These are phyloP conservation scores for Laticauda laticaudata DNA, from an alignment of 2,113 vertebrate species.

Conservation along the genomic window DNA sequence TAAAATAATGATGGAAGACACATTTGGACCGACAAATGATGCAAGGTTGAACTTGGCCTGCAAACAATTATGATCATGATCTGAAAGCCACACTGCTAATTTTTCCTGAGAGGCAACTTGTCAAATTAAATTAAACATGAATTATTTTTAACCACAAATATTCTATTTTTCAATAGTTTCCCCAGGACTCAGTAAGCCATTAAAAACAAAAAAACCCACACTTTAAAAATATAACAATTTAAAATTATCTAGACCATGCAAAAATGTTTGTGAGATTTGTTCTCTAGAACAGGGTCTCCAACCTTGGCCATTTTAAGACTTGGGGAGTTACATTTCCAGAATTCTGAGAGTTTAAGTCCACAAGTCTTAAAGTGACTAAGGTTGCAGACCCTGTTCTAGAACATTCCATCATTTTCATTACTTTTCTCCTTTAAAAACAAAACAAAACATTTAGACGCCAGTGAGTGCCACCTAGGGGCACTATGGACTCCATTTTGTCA, in stretches of 20 bases:
- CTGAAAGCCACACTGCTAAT: neutral
- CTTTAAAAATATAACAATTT: neutral
- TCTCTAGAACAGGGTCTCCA: neutral
- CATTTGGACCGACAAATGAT: neutral
- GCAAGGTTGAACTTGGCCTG: neutral
- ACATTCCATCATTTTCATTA: neutral
- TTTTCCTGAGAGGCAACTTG: neutral
- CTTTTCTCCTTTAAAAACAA: neutral
- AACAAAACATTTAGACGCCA: neutral
- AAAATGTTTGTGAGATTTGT: neutral
- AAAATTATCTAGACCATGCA: neutral
- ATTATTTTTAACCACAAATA: neutral
- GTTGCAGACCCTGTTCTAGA: neutral
- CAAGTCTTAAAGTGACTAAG: too few relatives aligned
- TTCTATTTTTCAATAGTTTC: neutral
- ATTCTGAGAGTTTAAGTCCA: too few relatives aligned
- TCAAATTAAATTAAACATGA: neutral
- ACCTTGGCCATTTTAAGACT: too few relatives aligned
- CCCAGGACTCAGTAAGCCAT: neutral
- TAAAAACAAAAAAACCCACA: neutral
- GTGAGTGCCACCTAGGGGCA: neutral
- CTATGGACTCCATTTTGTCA: neutral
- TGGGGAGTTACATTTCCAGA: too few relatives aligned
- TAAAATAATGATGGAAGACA: neutral
- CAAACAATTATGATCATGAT: neutral